Percentiles rank a stretch among this genome's conserved stretches.
Evolutionary conservation across 2,797 vertebrate species (phyloP).

Genomic region (Characodon lateralis): DNA sequence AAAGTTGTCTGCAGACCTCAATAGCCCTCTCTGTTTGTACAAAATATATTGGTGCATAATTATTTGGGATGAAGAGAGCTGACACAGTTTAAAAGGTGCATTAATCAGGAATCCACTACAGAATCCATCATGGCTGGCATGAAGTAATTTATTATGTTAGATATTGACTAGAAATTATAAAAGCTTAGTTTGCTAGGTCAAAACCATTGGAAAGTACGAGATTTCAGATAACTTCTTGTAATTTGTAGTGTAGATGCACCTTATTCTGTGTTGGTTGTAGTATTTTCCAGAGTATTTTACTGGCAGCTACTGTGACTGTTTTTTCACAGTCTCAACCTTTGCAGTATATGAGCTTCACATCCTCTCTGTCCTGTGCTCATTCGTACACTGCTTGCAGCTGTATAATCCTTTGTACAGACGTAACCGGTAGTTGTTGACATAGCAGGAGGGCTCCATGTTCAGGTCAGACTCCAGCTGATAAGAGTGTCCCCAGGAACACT

Average conservation of each 20-base stretch:
- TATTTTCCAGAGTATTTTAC: background rate
- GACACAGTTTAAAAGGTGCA: background rate
- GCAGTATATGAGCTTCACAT: slow-evolving; percentile 32
- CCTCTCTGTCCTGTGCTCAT: slow-evolving; percentile 29
- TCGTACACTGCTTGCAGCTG: background rate
- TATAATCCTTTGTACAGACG: slow-evolving; percentile 31
- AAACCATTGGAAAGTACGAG: background rate
- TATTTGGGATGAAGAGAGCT: background rate
- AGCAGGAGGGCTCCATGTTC: background rate
- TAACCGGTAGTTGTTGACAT: slow-evolving; percentile 28
- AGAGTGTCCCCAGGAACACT: background rate
- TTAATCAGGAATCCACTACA: background rate
- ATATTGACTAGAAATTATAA: background rate
- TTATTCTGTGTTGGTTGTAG: background rate
- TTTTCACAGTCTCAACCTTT: slow-evolving; percentile 4
- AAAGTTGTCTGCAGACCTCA: background rate
- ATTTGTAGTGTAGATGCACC: background rate
- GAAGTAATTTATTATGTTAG: background rate
- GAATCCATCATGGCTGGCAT: background rate
- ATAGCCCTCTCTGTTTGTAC: background rate
- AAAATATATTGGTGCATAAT: background rate
- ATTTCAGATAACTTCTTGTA: background rate
- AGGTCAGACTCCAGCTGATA: slow-evolving; percentile 25
- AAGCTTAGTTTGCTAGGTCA: background rate
- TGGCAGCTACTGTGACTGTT: slow-evolving; percentile 6